Conservation (phyloP, 2,113 vertebrate species). For the Strigops habroptila region DNA sequence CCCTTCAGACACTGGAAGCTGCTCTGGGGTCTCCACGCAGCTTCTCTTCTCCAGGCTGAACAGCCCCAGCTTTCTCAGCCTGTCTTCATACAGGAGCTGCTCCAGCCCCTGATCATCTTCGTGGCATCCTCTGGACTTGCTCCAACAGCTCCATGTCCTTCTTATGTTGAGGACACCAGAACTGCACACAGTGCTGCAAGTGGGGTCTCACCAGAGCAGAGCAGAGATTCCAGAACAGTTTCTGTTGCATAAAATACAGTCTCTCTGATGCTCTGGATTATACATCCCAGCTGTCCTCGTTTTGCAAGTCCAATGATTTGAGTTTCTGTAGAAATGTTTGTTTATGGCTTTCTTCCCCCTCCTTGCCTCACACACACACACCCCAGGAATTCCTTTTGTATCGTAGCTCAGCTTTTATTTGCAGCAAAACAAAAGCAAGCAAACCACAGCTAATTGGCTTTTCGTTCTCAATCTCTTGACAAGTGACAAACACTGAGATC, state of each 20-base stretch:
- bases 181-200: neutral
- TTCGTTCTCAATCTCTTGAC: constrained; percentile 65
- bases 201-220: neutral
- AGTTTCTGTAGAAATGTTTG: constrained; percentile 45
- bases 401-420: constrained; percentile 61
- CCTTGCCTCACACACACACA: neutral
- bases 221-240: neutral
- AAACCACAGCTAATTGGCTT: constrained; percentile 54
- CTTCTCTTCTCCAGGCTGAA: neutral
- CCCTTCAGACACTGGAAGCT: neutral
- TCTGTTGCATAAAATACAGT: neutral
- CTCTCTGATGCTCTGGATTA: constrained; percentile 46
- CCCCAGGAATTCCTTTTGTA: constrained; percentile 47
- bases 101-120: neutral
- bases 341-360: neutral
- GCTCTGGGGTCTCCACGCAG: neutral
- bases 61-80: neutral
- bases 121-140: neutral
- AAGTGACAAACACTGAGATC: constrained; percentile 62
- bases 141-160: neutral
- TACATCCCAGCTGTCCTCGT: constrained; percentile 62
- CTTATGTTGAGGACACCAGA: neutral
- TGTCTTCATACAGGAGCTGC: neutral
- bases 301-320: constrained; percentile 54
- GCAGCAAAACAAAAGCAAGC: constrained; percentile 60